Conservation (phyloP, 1,140 invertebrate genomes). For the Ceratosolen solmsi region DNA sequence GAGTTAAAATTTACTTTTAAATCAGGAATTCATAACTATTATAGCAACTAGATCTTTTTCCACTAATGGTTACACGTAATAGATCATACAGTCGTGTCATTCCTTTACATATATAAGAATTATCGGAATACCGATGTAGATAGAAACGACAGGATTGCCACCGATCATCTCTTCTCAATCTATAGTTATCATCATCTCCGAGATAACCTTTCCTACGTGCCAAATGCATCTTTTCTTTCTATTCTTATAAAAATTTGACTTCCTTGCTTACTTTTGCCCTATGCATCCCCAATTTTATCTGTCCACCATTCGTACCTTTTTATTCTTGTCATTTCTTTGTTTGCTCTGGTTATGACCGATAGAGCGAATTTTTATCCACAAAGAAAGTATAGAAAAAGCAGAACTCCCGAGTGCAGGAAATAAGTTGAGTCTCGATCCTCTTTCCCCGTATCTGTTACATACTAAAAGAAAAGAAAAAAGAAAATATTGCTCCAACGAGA, state of each 20-base stretch:
- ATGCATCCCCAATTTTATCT: conserved; percentile 8
- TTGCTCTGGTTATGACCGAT: conserved; percentile 22
- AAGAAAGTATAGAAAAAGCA: conserved; percentile 11
- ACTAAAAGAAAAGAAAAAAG: conserved; percentile 19
- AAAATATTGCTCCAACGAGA: background rate
- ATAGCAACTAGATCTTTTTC: background rate
- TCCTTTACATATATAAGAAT: too few relatives aligned
- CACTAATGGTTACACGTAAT: too few relatives aligned
- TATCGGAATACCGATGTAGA: background rate
- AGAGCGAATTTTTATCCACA: conserved; percentile 29
- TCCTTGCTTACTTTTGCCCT: background rate
- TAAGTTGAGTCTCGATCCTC: conserved; percentile 7
- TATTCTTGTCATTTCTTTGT: background rate
- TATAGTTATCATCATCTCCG: background rate
- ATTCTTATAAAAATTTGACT: background rate
- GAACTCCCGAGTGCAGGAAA: conserved; percentile 6
- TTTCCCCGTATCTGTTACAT: background rate
- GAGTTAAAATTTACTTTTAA: conserved; percentile 28
- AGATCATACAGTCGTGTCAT: too few relatives aligned
- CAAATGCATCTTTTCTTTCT: conserved; percentile 8
- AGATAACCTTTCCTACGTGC: background rate
- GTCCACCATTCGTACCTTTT: background rate
- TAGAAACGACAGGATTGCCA: conserved; percentile 2
- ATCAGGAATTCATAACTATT: background rate
- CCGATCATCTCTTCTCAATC: background rate